Conservation (phyloP, 53 echinoderm and acorn worm genomes). For the Echinometra lucunter region DNA sequence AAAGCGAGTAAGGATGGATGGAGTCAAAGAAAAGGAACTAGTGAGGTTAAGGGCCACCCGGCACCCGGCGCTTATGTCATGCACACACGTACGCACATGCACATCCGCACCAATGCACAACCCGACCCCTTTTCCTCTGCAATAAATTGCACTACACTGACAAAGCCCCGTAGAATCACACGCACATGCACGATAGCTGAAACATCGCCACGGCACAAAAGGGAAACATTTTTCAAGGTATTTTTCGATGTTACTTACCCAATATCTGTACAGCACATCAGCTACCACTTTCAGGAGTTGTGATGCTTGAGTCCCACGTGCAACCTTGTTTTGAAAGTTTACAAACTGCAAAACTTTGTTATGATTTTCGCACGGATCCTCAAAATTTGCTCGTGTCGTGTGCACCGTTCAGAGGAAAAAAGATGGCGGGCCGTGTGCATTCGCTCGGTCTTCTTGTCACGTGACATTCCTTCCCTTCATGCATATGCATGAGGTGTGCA, state of each 20-base stretch:
- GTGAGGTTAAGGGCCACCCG: too few relatives aligned
- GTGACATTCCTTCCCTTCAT: neutral
- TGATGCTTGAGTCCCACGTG: conserved; percentile 62
- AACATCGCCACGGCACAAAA: neutral
- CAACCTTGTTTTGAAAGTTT: conserved; percentile 48
- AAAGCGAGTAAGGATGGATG: too few relatives aligned
- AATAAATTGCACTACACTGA: neutral
- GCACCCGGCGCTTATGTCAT: neutral
- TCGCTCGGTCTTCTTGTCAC: conserved; percentile 6
- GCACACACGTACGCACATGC: neutral
- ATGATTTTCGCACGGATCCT: conserved; percentile 73
- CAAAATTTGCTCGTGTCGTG: conserved; percentile 75
- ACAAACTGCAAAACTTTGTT: conserved; percentile 50
- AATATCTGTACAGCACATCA: neutral
- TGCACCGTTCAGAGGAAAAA: conserved; percentile 66
- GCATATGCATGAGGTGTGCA: neutral
- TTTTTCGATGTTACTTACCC: neutral
- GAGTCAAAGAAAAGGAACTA: too few relatives aligned
- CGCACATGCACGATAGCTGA: neutral
- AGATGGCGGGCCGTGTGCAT: conserved; percentile 92
- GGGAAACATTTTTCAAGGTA: neutral
- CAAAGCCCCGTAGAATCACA: neutral
- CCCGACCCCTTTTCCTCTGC: neutral
- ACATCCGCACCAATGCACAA: too few relatives aligned
- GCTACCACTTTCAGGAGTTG: neutral